phyloP scores from a whole-genome alignment of 2,113 vertebrate species.

The Narcine bancroftii region DNA sequence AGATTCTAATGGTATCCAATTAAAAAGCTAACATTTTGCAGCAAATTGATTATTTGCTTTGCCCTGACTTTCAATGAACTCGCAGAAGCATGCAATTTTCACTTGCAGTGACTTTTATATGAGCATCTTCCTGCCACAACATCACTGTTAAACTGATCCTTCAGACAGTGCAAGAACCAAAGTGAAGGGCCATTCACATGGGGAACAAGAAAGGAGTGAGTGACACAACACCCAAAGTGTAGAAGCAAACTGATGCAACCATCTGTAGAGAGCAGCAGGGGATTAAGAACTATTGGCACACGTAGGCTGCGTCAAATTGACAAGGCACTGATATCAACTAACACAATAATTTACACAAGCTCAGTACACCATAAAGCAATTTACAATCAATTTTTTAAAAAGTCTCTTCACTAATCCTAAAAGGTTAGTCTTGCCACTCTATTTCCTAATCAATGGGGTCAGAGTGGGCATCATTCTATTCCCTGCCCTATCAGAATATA shows the following conservation, averaged over 20 bases:
- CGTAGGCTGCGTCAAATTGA: not conserved
- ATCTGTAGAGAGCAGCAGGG: not conserved
- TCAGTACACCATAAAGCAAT: not conserved
- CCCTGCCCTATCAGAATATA: no score
- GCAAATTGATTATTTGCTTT: not conserved
- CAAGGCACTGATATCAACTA: not conserved
- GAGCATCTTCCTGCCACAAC: not conserved
- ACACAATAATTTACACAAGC: not conserved
- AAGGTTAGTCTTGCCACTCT: no score
- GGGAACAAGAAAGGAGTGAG: not conserved
- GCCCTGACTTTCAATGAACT: not conserved
- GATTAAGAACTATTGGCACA: not conserved
- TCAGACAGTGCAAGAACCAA: not conserved
- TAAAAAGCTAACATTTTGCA: not conserved
- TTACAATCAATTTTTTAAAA: not conserved
- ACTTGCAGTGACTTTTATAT: not conserved
- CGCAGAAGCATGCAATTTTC: not conserved
- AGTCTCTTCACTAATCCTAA: not conserved
- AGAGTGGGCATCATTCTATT: no score
- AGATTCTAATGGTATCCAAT: not conserved
- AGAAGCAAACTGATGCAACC: not conserved
- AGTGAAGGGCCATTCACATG: not conserved
- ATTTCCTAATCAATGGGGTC: no score
- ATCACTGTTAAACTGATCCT: not conserved
- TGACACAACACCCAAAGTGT: not conserved